Percentiles rank a stretch among this genome's conserved stretches.
These are phyloP conservation scores for Ophioninae sp. DNA, from an alignment of 2,888 invertebrate species.

Conservation along the genomic window DNA sequence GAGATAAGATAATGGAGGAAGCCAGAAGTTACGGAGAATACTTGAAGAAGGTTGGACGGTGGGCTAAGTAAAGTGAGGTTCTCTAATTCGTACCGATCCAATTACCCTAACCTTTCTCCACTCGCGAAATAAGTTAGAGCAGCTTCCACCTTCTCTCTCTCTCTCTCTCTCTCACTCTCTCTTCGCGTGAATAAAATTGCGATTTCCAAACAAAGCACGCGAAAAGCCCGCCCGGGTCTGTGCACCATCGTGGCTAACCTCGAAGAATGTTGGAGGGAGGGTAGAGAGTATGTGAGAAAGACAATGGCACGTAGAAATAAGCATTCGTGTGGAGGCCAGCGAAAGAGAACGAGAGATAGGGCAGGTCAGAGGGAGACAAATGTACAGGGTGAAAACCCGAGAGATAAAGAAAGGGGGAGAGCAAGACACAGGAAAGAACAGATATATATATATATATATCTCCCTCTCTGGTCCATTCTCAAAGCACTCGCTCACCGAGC, in stretches of 20 bases:
- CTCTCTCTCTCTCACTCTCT: slow-evolving; percentile 44
- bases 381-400: slow-evolving; percentile 23
- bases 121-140: slow-evolving; percentile 73
- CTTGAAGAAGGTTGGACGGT: background rate
- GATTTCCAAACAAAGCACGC: slow-evolving; percentile 77
- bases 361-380: background rate
- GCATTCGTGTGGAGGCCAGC: slow-evolving; percentile 16
- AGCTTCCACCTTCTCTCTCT: slow-evolving; percentile 19
- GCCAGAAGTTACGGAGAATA: background rate
- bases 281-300: slow-evolving; percentile 9
- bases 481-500: slow-evolving; percentile 71
- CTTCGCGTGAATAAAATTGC: slow-evolving; percentile 71
- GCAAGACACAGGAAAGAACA: background rate
- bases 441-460: background rate
- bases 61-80: slow-evolving; percentile 65
- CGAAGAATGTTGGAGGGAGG: slow-evolving; percentile 25
- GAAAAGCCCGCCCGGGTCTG: slow-evolving; percentile 55
- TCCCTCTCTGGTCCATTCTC: slow-evolving; percentile 69
- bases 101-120: slow-evolving; percentile 70
- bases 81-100: slow-evolving; percentile 76
- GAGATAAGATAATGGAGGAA: background rate
- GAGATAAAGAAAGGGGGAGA: slow-evolving; percentile 12
- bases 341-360: slow-evolving; percentile 18
- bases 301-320: slow-evolving; percentile 40
- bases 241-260: slow-evolving; percentile 39